These are phyloP conservation scores for Drosophila mimica DNA, from an alignment of 2,888 invertebrate species.

Conservation along the genomic window DNA sequence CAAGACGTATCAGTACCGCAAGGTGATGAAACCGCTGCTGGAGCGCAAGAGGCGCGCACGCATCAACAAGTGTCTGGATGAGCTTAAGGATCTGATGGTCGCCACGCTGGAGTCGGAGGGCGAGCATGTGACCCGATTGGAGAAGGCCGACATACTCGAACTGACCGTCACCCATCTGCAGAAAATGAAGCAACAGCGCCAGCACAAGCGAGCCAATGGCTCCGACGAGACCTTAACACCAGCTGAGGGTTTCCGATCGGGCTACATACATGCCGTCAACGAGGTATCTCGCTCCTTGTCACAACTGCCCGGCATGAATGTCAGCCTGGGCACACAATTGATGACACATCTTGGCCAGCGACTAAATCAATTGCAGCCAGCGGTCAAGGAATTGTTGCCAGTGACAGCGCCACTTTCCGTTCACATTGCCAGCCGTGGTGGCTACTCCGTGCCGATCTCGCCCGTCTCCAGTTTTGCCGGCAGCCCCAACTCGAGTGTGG, in stretches of 20 bases:
- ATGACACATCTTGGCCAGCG: slow-evolving; percentile 96
- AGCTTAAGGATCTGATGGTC: slow-evolving; percentile 95
- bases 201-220: slow-evolving; percentile 68
- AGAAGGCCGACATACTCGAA: slow-evolving; percentile 96
- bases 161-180: slow-evolving; percentile 94
- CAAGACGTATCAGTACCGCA: slow-evolving; percentile 96
- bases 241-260: slow-evolving; percentile 94
- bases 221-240: slow-evolving; percentile 87
- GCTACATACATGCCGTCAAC: slow-evolving; percentile 95
- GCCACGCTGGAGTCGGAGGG: slow-evolving; percentile 90
- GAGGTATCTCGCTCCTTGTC: slow-evolving; percentile 95
- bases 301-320: slow-evolving; percentile 93
- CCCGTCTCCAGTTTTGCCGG: slow-evolving; percentile 83
- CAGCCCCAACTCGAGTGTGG: slow-evolving; percentile 82
- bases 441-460: slow-evolving; percentile 83
- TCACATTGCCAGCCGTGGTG: slow-evolving; percentile 76
- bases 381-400: slow-evolving; percentile 75
- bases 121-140: slow-evolving; percentile 94
- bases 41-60: slow-evolving; percentile 95
- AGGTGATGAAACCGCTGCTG: slow-evolving; percentile 97
- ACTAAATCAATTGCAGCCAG: slow-evolving; percentile 87
- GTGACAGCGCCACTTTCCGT: slow-evolving; percentile 82
- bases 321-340: slow-evolving; percentile 93
- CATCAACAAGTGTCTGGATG: slow-evolving; percentile 95
- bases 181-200: slow-evolving; percentile 89